A percentile compares a stretch with the other conserved stretches of the same genome.
Conservation (phyloP, 2,888 invertebrate genomes). For the Orchesella flavescens region DNA sequence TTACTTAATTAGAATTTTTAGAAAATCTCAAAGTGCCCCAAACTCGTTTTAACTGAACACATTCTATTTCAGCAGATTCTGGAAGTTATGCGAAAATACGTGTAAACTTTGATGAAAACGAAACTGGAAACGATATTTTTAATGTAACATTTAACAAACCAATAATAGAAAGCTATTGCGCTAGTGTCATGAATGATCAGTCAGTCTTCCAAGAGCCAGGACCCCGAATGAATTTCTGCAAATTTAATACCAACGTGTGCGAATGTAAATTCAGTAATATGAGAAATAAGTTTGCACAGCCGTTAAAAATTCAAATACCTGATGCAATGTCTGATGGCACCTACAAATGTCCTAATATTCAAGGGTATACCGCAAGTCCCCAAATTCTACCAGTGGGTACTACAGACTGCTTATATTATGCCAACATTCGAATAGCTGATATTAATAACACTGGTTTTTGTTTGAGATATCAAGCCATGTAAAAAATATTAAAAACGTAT, state of each 20-base stretch:
- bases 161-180: too few relatives aligned
- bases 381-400: neutral
- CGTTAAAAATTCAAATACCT: too few relatives aligned
- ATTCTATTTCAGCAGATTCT: conserved; percentile 10
- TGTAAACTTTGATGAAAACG: conserved; percentile 61
- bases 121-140: conserved; percentile 54
- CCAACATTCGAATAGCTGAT: conserved; percentile 50
- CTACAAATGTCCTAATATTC: conserved; percentile 49
- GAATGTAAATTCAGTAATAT: conserved; percentile 43
- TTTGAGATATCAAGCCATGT: conserved; percentile 56
- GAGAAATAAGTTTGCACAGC: conserved; percentile 22
- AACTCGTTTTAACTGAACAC: too few relatives aligned
- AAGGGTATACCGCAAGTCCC: conserved; percentile 33
- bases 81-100: conserved; percentile 43
- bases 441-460: conserved; percentile 52
- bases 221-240: neutral
- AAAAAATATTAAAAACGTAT: neutral
- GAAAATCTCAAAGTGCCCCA: too few relatives aligned
- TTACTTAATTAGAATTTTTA: too few relatives aligned
- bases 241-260: neutral
- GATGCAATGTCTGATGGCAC: too few relatives aligned
- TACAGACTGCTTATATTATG: conserved; percentile 43
- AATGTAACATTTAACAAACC: too few relatives aligned
- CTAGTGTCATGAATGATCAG: too few relatives aligned
- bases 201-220: too few relatives aligned